A percentile compares a stretch with the other conserved stretches of the same genome.
These are phyloP conservation scores for Sciaenops ocellatus DNA, from an alignment of 2,797 vertebrate species.

Conservation along the genomic window DNA sequence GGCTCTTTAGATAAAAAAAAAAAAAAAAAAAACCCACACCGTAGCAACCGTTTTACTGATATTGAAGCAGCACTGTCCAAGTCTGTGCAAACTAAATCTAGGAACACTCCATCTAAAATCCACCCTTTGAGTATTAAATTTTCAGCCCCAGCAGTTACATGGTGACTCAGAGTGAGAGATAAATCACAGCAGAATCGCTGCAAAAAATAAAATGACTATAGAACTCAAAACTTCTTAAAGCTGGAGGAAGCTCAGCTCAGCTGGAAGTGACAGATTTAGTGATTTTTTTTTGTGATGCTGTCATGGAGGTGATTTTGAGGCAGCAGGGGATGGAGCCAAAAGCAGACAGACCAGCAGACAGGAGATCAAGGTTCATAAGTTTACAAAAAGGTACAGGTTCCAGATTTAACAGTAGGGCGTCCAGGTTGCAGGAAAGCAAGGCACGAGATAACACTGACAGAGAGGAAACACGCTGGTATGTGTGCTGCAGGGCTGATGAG, in stretches of 20 bases:
- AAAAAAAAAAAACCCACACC: not conserved
- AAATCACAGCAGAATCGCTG: conserved; percentile 18
- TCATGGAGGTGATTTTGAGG: not conserved
- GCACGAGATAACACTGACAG: no score
- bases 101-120: not conserved
- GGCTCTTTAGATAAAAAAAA: not conserved
- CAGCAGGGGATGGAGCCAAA: not conserved
- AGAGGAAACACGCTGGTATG: not conserved
- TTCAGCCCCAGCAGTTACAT: conserved; percentile 13
- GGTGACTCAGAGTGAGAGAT: not conserved
- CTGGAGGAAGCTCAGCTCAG: not conserved
- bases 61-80: not conserved
- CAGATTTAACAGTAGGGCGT: not conserved
- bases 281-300: not conserved
- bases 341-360: not conserved
- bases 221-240: not conserved
- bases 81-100: not conserved
- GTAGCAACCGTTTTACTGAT: not conserved
- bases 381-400: not conserved
- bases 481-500: not conserved
- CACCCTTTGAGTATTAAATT: conserved; percentile 9
- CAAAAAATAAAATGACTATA: not conserved
- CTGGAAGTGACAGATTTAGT: not conserved
- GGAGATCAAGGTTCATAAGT: not conserved
- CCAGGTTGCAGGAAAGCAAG: no score